Evolutionary conservation across 2,888 invertebrate species (phyloP).

Genomic region (Plemyria rubiginata): DNA sequence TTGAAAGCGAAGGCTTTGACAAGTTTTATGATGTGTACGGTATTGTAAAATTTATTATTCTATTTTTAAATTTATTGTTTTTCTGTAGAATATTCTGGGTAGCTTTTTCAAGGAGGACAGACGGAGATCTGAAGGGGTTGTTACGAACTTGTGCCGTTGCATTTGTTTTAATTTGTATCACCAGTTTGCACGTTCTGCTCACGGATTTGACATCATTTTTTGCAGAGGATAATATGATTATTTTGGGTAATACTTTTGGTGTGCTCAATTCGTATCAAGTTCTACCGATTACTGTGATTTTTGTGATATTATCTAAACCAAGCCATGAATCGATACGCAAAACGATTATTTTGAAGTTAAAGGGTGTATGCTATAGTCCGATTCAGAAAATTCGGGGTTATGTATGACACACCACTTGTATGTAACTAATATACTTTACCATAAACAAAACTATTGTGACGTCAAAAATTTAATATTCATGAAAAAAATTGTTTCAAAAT

Average conservation of each 20-base stretch:
- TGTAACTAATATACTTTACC: too few relatives aligned
- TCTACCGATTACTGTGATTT: conserved; percentile 44
- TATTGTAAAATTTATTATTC: conserved; percentile 56
- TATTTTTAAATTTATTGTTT: conserved; percentile 56
- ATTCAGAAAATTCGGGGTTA: too few relatives aligned
- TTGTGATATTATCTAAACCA: conserved; percentile 39
- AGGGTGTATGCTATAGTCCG: conserved; percentile 2
- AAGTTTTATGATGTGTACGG: conserved; percentile 51
- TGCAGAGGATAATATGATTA: not conserved
- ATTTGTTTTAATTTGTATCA: conserved; percentile 58
- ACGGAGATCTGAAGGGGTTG: conserved; percentile 31
- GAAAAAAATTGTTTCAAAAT: too few relatives aligned
- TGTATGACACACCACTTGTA: not conserved
- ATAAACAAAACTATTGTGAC: too few relatives aligned
- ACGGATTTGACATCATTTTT: conserved; percentile 51
- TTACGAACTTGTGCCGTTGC: conserved; percentile 49
- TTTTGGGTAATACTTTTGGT: conserved; percentile 29
- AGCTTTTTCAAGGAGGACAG: conserved; percentile 37
- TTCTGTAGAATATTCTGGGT: conserved; percentile 61
- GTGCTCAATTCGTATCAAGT: conserved; percentile 49
- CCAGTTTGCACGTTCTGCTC: conserved; percentile 62
- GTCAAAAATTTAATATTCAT: too few relatives aligned
- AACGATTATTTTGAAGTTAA: conserved; percentile 4
- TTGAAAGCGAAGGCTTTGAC: not conserved
- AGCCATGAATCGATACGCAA: not conserved